Conservation (phyloP, 2,888 invertebrate genomes). For the Stenolophus ochropezus region DNA sequence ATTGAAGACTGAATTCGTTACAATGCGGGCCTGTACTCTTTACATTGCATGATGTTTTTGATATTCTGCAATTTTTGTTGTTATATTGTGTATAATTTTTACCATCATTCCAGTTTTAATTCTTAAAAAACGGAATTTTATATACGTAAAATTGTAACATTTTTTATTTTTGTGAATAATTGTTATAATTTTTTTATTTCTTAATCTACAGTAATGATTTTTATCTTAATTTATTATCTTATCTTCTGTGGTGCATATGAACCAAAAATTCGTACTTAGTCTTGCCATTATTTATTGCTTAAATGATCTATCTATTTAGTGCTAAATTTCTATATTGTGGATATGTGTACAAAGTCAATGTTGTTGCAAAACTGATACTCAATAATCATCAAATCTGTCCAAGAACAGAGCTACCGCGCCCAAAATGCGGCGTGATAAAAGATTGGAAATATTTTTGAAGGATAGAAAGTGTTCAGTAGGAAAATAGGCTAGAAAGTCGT, state of each 20-base stretch:
- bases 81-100: neutral
- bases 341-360: slow-evolving; percentile 33
- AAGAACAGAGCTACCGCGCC: neutral
- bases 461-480: neutral
- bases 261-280: neutral
- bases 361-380: slow-evolving; percentile 50
- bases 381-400: neutral
- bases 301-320: slow-evolving; percentile 25
- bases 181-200: neutral
- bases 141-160: too few species aligned
- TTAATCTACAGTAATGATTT: neutral
- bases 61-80: too few species aligned
- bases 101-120: neutral
- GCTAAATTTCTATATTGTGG: slow-evolving; percentile 21
- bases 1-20: too few species aligned
- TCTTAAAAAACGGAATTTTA: neutral
- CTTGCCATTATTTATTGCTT: neutral
- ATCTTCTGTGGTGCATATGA: neutral
- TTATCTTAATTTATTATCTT: neutral
- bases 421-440: neutral
- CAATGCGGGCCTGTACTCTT: too few species aligned
- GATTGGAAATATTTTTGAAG: slow-evolving; percentile 4
- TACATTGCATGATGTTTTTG: too few species aligned
- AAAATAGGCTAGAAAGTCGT: neutral
- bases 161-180: too few species aligned